Percentiles rank a stretch among this genome's conserved stretches.
phyloP scores from a whole-genome alignment of 2,888 invertebrate species.

The Leptothorax acervorum region DNA sequence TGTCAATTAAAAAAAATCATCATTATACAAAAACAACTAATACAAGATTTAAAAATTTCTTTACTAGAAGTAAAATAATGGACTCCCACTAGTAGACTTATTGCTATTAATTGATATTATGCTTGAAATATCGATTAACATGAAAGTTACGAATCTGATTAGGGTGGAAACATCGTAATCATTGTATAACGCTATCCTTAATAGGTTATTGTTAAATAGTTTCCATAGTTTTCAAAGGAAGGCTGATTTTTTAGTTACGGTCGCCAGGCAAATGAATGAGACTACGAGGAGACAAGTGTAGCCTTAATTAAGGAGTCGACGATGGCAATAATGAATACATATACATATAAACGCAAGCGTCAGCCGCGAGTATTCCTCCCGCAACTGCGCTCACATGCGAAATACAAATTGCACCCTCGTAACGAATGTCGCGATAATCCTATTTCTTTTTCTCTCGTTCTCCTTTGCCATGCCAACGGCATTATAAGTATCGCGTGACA shows the following conservation, averaged over 20 bases:
- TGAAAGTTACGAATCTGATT: not conserved
- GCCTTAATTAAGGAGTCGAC: conserved; percentile 51
- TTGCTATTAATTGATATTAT: not conserved
- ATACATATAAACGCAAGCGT: conserved; percentile 37
- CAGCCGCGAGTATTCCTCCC: conserved; percentile 20
- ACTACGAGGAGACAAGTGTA: not conserved
- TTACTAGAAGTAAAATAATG: not conserved
- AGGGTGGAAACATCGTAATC: not conserved
- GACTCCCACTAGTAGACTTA: not conserved
- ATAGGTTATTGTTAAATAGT: conserved; percentile 13
- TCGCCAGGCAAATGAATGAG: conserved; percentile 46
- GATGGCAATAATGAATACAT: conserved; percentile 54
- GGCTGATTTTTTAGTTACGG: conserved; percentile 40
- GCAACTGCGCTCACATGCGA: conserved; percentile 40
- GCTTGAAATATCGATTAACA: not conserved
- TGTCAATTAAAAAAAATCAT: not conserved
- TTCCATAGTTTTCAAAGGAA: conserved; percentile 16
- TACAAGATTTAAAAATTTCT: not conserved
- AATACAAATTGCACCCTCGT: conserved; percentile 29
- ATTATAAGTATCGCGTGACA: conserved; percentile 11
- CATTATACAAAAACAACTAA: not conserved
- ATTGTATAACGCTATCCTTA: not conserved
- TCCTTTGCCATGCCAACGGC: not conserved
- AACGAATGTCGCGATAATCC: not conserved
- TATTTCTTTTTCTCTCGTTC: not conserved